Base-by-base conservation (phyloP, 2,888 invertebrate species). In the Lydus trimaculatus region DNA sequence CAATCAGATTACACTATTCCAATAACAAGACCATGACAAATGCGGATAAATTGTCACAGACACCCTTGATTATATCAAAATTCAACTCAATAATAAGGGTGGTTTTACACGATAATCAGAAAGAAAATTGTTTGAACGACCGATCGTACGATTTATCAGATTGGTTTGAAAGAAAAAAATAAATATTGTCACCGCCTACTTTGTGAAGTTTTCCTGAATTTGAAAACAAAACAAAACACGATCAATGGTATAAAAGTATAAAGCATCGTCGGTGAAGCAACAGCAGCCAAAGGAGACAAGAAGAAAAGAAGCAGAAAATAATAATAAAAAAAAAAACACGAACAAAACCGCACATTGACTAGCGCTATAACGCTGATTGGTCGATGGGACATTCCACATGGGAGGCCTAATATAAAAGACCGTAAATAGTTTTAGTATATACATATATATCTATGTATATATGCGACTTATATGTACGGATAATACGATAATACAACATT, bases 11-110 rank as follows among this genome's bases (percentile, higher is more conserved):
- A 79, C n/a, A n/a, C 78, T 74, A 76, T 80, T 78, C 77, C 79
- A 79, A 79, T 80, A 80, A 80, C 79, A 79, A 78, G 78, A 77
- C 81, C 80, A 79, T 80, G 78, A 78, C 81, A 81, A 81, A 82
- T 70, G 74, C 72, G 43, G 43, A 52, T 65, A 65, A 65, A 65
- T 31, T 65, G 59, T 68, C 43, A 43, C 43, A 43, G 43, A 43
- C 43, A 43, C 43, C 43, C 43, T 43, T 43, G 43, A 43, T 43
- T 43, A 43, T 43, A 17, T n/a, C 43, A n/a, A 17, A 43, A 43
- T 36, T 2, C 36, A 15, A 43, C 43, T n/a, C n/a, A 43, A 43
- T 43, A 43, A 43, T 43, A 43, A 43, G 43, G 43, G 43, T 43
- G 17, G 43, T 43, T 43, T 43, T 43, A 43, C 43, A 43, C n/a